Base-by-base conservation (phyloP, 2,113 vertebrate species). In the Pagrus major region DNA sequence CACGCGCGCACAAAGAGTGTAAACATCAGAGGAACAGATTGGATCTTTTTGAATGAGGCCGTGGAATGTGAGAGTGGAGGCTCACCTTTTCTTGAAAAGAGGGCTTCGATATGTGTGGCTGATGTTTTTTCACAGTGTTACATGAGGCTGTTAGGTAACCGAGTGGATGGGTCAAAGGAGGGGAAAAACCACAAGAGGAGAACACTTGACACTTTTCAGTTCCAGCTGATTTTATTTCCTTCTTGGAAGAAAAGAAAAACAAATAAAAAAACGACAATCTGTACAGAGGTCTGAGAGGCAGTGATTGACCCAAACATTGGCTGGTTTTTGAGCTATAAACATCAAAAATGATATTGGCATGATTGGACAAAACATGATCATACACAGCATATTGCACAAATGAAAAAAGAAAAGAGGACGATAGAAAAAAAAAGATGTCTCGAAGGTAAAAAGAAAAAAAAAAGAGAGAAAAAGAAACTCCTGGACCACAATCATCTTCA, bases 171-270 rank as follows among this genome's bases (percentile, higher is more conserved):
- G 7, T n/a, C 4, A 46, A 12, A 33, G 54, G 9, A 21, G 12
- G 6, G 2, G 1, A 46, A 31, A 29, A n/a, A 61, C 14, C 23
- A 76, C 39, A 54, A 58, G 27, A 21, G 7, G 63, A 8, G 65
- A 42, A 66, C 49, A 42, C 84, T 92, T 95, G 93, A 49, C 52
- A 83, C 66, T 96, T 96, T 97, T 99, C 98, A 99, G 97, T 99
- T 99, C 98, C 98, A 99, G 98, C 98, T 99, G 97, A 99, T 98
- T 99, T 99, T 99, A 99, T 99, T 99, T 98, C 97, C 97, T 98
- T 99, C 96, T 96, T 94, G 93, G 96, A 96, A 95, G 93, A 94
- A 94, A 93, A 90, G 77, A 96, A 92, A 91, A 92, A 88, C 91
- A 92, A 90, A 85, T 91, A 47, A 68, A 90, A 92, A 88, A 91